A percentile compares a stretch with the other conserved stretches of the same genome.
phyloP scores from a whole-genome alignment of 2,113 vertebrate species.

The Struthio camelus region DNA sequence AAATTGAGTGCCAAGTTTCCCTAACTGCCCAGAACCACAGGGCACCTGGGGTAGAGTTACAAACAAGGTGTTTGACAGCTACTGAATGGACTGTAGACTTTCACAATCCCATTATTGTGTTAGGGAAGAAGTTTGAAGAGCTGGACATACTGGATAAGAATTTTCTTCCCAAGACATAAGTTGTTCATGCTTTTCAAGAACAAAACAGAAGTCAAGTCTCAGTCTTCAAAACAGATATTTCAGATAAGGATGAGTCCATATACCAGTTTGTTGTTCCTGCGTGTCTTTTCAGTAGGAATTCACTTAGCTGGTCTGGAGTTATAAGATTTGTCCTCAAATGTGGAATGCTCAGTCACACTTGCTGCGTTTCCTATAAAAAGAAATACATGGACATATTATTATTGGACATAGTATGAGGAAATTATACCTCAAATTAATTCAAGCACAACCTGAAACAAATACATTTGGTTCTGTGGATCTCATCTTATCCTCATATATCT shows the following conservation, averaged over 20 bases:
- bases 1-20: neutral
- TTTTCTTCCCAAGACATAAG: neutral
- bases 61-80: neutral
- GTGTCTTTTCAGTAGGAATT: neutral
- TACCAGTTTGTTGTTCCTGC: neutral
- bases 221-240: neutral
- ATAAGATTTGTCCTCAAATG: neutral
- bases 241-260: neutral
- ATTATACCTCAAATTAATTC: neutral
- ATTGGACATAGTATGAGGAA: no score
- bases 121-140: neutral
- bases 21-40: neutral
- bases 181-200: neutral
- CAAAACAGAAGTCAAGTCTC: neutral
- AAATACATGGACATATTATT: neutral
- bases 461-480: neutral
- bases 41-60: neutral
- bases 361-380: neutral
- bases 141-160: neutral
- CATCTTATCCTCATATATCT: slow-evolving; percentile 12
- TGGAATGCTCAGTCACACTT: neutral
- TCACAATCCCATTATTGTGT: neutral
- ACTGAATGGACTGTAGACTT: neutral
- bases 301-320: neutral
- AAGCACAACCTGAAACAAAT: neutral